These are phyloP conservation scores for Meloe dianella DNA, from an alignment of 2,888 invertebrate genomes.

Conservation along the genomic window DNA sequence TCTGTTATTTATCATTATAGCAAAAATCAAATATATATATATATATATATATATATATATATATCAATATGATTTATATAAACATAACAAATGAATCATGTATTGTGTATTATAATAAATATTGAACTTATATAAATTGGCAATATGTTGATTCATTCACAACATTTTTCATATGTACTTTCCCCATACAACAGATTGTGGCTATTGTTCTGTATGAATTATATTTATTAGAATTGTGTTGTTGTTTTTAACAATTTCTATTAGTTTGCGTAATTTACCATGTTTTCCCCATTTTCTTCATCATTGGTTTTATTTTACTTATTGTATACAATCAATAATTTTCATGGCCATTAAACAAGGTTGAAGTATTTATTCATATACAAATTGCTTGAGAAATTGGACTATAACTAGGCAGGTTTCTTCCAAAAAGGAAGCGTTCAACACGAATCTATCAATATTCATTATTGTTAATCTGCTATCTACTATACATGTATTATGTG, in stretches of 20 bases:
- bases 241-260: background rate
- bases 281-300: background rate
- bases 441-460: background rate
- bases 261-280: too few relatives aligned
- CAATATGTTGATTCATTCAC: background rate
- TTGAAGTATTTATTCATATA: background rate
- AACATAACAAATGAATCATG: too few relatives aligned
- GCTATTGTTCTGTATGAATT: too few relatives aligned
- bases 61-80: too few relatives aligned
- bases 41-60: too few relatives aligned
- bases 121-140: background rate
- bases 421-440: background rate
- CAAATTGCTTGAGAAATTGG: background rate
- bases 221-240: too few relatives aligned
- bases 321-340: background rate
- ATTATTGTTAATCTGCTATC: background rate
- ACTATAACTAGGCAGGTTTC: background rate
- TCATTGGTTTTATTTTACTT: background rate
- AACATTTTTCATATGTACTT: too few relatives aligned
- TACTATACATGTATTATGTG: background rate
- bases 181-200: too few relatives aligned
- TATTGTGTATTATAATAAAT: background rate
- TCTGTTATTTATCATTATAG: too few relatives aligned
- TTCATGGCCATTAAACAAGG: background rate
- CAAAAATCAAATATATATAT: too few relatives aligned